Evolutionary conservation across 2,113 vertebrate species (phyloP), one percentile per base, ranked within the genome.

Genomic region (Neodontobutis hainanensis): DNA sequence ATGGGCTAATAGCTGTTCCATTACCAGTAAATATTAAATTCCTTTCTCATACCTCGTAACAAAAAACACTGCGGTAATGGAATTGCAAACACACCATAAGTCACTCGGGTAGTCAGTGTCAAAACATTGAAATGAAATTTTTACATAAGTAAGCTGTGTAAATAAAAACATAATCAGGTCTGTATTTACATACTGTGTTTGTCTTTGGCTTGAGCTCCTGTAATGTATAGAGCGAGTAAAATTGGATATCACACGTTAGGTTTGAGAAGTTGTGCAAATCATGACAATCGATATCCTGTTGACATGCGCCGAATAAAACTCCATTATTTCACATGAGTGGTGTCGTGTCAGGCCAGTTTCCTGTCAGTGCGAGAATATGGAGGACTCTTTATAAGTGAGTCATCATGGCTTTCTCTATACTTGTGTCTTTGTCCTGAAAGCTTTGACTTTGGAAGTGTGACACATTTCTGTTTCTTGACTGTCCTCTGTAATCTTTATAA

Each of bases 401-500:
- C 65, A 68, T 14, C 49, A 38, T 68, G 47, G 61, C 44, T 12
- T 8, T 19, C 11, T 44, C 4, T 9, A 67, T 49, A 32, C 49
- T 59, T 64, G 56, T 61, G 16, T 15, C 16, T 32, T 59, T 56
- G 44, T 15, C 12, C 35, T 49, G 49, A 75, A 65, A 75, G 62
- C 58, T 56, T 5, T 14, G 16, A 62, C 7, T 63, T 32, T 68
- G 32, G n/a, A 47, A 78, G 53, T 71, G 45, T 46, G 46, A 56
- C 61, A 55, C 52, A 8, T 38, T 9, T 2, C 57, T n/a, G 32
- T 32, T 32, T 40, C 11, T 61, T 63, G 47, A 84, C 52, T 67
- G 48, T 85, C 52, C 38, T 19, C 4, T 74, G 52, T 66, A 40
- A 68, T 73, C 64, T 78, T 74, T 42, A 61, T 71, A 62, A 64